Evolutionary conservation across 2,113 vertebrate species (phyloP).

Genomic region (Picathartes gymnocephalus): DNA sequence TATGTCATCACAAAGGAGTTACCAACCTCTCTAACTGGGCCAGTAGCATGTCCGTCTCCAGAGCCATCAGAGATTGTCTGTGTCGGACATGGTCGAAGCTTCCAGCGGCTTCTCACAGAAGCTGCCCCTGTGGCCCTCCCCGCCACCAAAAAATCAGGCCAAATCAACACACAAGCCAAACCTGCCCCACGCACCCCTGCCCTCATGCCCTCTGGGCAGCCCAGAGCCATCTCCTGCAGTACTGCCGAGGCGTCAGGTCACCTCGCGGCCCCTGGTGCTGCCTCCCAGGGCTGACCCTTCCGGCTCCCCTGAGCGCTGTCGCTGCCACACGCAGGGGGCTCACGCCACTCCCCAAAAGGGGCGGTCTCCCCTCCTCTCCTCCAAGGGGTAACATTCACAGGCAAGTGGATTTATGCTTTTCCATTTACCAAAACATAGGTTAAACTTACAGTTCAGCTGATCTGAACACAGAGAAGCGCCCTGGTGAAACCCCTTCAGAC

Average conservation of each 20-base stretch:
- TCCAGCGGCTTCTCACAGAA: background rate
- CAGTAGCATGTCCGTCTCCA: no score
- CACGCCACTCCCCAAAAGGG: fast-evolving
- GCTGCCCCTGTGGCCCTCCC: no score
- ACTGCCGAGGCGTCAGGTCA: no score
- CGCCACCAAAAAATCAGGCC: background rate
- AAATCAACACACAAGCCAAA: background rate
- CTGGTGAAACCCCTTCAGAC: background rate
- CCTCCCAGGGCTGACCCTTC: background rate
- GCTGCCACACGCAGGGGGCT: background rate
- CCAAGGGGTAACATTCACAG: background rate
- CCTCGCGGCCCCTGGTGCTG: fast-evolving
- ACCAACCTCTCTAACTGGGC: background rate
- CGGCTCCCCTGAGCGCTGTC: background rate
- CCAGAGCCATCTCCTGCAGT: background rate
- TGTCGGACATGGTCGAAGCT: background rate
- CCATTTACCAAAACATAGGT: background rate
- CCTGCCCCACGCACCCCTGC: background rate
- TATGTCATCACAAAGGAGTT: background rate
- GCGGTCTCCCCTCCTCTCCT: background rate
- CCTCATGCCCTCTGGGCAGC: background rate
- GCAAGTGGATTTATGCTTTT: no score
- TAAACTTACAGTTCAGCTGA: background rate
- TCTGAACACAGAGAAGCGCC: fast-evolving
- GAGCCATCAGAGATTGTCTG: background rate